Percentiles rank a stretch among this genome's conserved stretches.
phyloP scores from a whole-genome alignment of 2,113 vertebrate genomes.

The Takifugu bimaculatus region DNA sequence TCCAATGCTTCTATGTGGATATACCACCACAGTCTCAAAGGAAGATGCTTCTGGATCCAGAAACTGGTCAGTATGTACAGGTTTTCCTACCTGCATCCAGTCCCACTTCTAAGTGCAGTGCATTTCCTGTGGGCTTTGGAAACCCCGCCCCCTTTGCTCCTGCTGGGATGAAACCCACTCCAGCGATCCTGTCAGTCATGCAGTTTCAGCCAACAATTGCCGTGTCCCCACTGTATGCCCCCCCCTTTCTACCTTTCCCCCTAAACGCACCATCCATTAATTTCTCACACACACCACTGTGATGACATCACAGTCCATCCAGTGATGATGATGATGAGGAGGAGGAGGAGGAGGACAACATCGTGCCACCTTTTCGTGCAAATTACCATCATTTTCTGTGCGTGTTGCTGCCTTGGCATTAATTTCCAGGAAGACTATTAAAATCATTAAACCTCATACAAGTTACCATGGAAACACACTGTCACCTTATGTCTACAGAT shows the following conservation, averaged over 20 bases:
- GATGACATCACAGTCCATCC: constrained; percentile 3
- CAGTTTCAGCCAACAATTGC: constrained; percentile 40
- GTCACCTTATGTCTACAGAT: background rate
- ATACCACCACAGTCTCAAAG: constrained; percentile 70
- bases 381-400: background rate
- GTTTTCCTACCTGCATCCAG: constrained; percentile 75
- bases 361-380: too few species aligned
- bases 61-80: constrained; percentile 85
- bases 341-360: too few species aligned
- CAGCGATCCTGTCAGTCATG: constrained; percentile 26
- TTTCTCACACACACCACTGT: constrained; percentile 7
- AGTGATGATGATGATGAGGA: too few species aligned
- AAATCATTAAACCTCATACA: too few species aligned
- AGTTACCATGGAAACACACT: background rate
- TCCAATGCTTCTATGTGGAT: constrained; percentile 79
- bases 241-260: constrained; percentile 31
- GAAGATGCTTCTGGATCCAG: constrained; percentile 84
- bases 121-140: constrained; percentile 60
- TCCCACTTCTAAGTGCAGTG: constrained; percentile 19
- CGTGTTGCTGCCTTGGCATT: too few species aligned
- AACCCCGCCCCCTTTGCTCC: constrained; percentile 17
- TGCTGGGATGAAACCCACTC: constrained; percentile 2
- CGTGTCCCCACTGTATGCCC: constrained; percentile 31
- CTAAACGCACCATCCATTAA: constrained; percentile 34
- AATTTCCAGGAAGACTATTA: too few species aligned